Conservation (phyloP, 2,888 invertebrate genomes). For the Pyrgus malvae region DNA sequence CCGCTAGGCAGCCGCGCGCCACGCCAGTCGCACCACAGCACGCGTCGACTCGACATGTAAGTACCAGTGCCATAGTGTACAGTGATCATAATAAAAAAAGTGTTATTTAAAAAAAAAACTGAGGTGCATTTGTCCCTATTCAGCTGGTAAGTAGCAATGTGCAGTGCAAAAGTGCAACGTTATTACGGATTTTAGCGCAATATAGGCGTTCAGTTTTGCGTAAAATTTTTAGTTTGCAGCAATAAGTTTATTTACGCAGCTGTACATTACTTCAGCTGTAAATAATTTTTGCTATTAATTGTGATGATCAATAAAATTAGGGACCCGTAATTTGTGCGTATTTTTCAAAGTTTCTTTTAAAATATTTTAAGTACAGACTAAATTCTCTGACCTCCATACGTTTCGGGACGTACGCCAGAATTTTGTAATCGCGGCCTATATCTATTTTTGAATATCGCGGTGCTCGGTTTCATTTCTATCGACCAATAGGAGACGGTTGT, state of each 20-base stretch:
- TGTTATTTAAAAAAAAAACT: conserved; percentile 45
- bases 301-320: too few species aligned
- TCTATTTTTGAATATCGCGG: conserved; percentile 81
- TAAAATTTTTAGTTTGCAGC: conserved; percentile 19
- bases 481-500: conserved; percentile 61
- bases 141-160: conserved; percentile 60
- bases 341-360: not conserved
- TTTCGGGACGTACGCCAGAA: conserved; percentile 29
- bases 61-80: conserved; percentile 69
- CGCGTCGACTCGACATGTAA: conserved; percentile 82
- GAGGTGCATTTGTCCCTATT: conserved; percentile 59
- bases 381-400: conserved; percentile 22
- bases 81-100: conserved; percentile 56
- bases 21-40: conserved; percentile 80
- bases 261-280: conserved; percentile 2
- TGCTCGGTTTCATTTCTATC: conserved; percentile 71
- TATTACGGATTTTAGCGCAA: not conserved
- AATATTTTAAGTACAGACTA: not conserved
- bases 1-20: conserved; percentile 54
- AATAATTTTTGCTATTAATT: conserved; percentile 7
- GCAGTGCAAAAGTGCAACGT: conserved; percentile 41
- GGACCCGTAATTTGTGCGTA: too few species aligned
- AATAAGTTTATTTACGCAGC: conserved; percentile 25
- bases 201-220: not conserved
- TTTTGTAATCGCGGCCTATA: conserved; percentile 53